A percentile compares a stretch with the other conserved stretches of the same genome.
Conservation (phyloP, 2,888 invertebrate genomes). For the Trachelus troglodyta region DNA sequence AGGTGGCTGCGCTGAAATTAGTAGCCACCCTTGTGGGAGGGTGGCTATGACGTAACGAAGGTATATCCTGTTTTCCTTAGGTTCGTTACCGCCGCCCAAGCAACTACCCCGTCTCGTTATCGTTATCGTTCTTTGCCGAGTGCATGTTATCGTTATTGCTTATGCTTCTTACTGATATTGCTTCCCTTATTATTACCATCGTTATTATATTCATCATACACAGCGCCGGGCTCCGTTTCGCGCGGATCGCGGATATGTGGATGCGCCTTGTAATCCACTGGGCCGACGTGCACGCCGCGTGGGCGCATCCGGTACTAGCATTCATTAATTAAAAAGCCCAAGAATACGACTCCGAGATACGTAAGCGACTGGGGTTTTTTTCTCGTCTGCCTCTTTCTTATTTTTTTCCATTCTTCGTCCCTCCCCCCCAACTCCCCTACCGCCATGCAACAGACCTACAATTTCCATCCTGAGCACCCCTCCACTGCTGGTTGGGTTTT, state of each 20-base stretch:
- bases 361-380: slow-evolving; percentile 13
- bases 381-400: background rate
- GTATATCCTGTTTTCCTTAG: background rate
- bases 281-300: slow-evolving; percentile 22
- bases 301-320: slow-evolving; percentile 38
- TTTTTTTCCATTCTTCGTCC: background rate
- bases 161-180: background rate
- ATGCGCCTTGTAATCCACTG: slow-evolving; percentile 11
- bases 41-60: background rate
- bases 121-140: background rate
- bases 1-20: slow-evolving; percentile 39
- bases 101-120: background rate
- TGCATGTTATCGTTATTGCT: background rate
- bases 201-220: background rate
- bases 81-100: background rate
- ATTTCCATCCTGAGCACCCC: background rate
- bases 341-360: slow-evolving; percentile 34
- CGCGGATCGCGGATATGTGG: slow-evolving; percentile 14
- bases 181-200: slow-evolving; percentile 27
- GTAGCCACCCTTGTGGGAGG: slow-evolving; percentile 37
- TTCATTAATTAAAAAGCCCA: slow-evolving; percentile 56
- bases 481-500: background rate
- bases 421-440: background rate
- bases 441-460: background rate
- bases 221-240: background rate